Conservation (phyloP, 30 jellyfish, hydroid and myxozoan species). For the Hydractinia echinata region DNA sequence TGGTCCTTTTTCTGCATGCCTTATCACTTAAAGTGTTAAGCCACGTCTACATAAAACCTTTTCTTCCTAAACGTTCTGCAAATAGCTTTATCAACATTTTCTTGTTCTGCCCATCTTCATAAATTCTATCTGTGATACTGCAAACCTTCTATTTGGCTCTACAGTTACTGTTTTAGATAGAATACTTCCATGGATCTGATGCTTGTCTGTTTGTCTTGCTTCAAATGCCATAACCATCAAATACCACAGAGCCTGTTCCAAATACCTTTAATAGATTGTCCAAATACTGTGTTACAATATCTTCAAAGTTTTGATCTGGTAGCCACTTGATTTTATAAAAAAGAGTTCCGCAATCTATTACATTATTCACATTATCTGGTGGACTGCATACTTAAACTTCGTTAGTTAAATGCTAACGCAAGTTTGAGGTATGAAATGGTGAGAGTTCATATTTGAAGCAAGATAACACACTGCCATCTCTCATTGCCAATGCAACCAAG, state of each 20-base stretch:
- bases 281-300: too few relatives aligned
- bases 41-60: too few relatives aligned
- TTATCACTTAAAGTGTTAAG: too few relatives aligned
- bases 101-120: too few relatives aligned
- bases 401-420: not conserved
- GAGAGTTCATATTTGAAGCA: constrained; percentile 3
- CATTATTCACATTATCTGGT: constrained; percentile 1
- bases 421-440: not conserved
- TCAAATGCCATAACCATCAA: too few relatives aligned
- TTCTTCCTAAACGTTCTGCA: too few relatives aligned
- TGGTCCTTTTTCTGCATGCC: constrained; percentile 3
- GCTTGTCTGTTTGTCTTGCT: not conserved
- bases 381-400: not conserved
- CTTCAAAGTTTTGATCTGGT: too few relatives aligned
- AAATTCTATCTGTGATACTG: too few relatives aligned
- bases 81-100: too few relatives aligned
- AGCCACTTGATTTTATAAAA: too few relatives aligned
- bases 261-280: too few relatives aligned
- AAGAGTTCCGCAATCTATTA: constrained; percentile 1
- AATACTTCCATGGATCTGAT: constrained; percentile 1
- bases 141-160: constrained; percentile 1
- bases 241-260: too few relatives aligned
- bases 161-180: constrained; percentile 3
- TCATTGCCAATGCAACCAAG: constrained; percentile 10
- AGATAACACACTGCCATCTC: constrained; percentile 1